Evolutionary conservation across 2,113 vertebrate genomes (phyloP).

Genomic region (Anhinga anhinga): DNA sequence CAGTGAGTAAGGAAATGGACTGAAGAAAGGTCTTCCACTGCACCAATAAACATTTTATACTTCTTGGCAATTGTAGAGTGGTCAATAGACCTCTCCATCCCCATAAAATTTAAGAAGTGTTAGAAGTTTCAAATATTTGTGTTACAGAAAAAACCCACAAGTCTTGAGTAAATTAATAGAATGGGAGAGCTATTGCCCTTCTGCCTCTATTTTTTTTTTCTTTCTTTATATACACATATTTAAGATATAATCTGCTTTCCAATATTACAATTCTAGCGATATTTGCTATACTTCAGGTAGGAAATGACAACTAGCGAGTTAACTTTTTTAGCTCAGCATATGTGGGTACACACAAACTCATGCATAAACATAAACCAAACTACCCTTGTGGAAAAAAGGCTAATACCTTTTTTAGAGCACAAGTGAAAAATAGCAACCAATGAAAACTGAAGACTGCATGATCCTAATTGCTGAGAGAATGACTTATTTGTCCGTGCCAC

Average conservation of each 20-base stretch:
- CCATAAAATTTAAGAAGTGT: neutral
- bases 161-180: neutral
- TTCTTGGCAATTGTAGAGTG: neutral
- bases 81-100: neutral
- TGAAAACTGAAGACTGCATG: neutral
- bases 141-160: neutral
- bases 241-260: neutral
- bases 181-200: neutral
- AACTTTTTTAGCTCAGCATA: constrained; percentile 53
- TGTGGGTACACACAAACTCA: constrained; percentile 5
- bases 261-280: neutral
- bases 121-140: neutral
- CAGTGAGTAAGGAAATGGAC: neutral
- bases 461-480: neutral
- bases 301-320: neutral
- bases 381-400: neutral
- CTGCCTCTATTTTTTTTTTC: neutral
- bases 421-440: constrained; percentile 18
- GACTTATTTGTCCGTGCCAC: neutral
- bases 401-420: constrained; percentile 18
- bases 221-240: neutral
- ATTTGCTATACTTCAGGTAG: neutral
- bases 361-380: constrained; percentile 43
- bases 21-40: neutral
- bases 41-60: neutral